Evolutionary conservation across 2,797 vertebrate genomes (phyloP).

Genomic region (Pagetopsis macropterus): DNA sequence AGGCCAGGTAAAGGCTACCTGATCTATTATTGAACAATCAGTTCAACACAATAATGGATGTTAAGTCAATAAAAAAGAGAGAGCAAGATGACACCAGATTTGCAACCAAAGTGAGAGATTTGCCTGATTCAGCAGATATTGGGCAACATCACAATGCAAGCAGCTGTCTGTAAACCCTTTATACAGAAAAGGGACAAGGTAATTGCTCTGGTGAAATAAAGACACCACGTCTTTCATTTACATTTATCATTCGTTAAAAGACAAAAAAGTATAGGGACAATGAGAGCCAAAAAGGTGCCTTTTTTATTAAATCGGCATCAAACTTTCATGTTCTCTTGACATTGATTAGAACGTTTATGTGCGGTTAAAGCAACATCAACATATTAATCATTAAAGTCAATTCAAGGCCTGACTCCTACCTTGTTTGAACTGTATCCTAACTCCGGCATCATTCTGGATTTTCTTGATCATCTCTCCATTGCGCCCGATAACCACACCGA

Average conservation of each 20-base stretch:
- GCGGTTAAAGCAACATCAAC: neutral
- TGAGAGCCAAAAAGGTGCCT: neutral
- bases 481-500: conserved; percentile 91
- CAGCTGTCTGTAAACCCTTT: neutral
- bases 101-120: too few relatives aligned
- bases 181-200: neutral
- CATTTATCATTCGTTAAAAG: neutral
- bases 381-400: neutral
- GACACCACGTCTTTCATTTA: neutral
- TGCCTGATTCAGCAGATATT: too few relatives aligned
- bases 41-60: neutral
- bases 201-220: neutral
- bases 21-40: neutral
- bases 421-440: conserved; percentile 94
- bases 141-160: neutral
- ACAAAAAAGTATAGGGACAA: neutral
- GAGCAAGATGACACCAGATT: neutral
- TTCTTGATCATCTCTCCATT: conserved; percentile 95
- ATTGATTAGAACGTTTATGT: neutral
- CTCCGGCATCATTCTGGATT: conserved; percentile 92
- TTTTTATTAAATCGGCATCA: neutral
- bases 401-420: conserved; percentile 67
- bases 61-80: neutral
- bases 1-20: neutral
- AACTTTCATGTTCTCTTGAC: neutral